Evolutionary conservation across 2,888 invertebrate species (phyloP), one percentile per base, ranked within the genome.

Genomic region (Ectemnius continuus): DNA sequence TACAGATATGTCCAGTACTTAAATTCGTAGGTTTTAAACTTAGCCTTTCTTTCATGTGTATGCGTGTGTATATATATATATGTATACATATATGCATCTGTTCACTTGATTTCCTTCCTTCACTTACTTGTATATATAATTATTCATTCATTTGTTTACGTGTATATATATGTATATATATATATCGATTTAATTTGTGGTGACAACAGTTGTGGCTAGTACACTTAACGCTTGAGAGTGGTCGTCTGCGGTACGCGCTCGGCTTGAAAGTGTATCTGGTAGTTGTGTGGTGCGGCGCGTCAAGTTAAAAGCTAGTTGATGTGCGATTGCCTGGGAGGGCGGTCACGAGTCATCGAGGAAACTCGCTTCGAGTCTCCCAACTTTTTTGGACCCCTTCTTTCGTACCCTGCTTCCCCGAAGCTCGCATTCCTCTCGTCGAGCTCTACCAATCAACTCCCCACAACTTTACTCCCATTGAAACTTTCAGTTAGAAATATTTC

Each of bases 161-260:
- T 81, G 75, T 78, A 72, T 73, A 59, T 70, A 52, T 75, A 63
- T 61, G 59, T 67, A 73, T 70, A 73, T 70, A 59, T 72, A 68
- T 69, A 26, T 61, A 69, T 67, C 57, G 64, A 64, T 66, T 74
- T 75, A 75, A 68, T 81, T 84, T 82, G 82, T 81, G 82, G 84
- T 87, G 88, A 88, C 85, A 88, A 88, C 87, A 88, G 83, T 86
- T 85, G 86, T 87, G 85, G 89, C 85, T 88, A 87, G 84, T 87
- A 86, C 84, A 84, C 83, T 84, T 81, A 80, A 57, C 65, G 52
- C 16, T 72, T 76, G 65, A 66, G 57, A 56, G 62, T n/a, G n/a
- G n/a, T 65, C 75, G 45, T 56, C 64, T 23, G 20, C 70, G 73
- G 79, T 70, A 16, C 59, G 36, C 36, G 36, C 78, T 78, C 68